Percentiles rank a stretch among this genome's conserved stretches.
Evolutionary conservation across 53 echinoderm and acorn worm species (phyloP).

Genomic region (Zoroaster sp.): DNA sequence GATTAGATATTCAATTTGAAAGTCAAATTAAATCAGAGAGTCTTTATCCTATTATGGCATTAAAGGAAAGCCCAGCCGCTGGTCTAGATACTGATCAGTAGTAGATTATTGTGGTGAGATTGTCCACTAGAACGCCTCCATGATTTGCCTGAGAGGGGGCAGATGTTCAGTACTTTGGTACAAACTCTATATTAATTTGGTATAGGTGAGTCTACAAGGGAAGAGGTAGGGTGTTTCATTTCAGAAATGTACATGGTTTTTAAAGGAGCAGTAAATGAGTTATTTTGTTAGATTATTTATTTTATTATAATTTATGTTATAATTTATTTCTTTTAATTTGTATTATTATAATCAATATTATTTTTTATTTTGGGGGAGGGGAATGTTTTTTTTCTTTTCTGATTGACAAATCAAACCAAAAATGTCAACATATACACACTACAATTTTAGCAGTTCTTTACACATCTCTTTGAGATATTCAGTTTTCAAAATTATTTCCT

Average conservation of each 20-base stretch:
- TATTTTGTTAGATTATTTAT: no score
- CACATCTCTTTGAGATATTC: no score
- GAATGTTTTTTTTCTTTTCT: no score
- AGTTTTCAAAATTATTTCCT: no score
- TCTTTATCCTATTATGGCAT: constrained; percentile 36
- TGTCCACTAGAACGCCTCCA: neutral
- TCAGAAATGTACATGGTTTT: neutral
- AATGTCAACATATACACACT: no score
- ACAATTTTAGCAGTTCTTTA: no score
- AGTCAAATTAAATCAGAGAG: constrained; percentile 45
- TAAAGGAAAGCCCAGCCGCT: neutral
- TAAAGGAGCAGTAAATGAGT: no score
- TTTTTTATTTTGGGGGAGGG: no score
- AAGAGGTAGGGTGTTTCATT: neutral
- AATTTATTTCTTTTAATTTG: no score
- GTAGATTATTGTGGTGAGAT: constrained; percentile 1
- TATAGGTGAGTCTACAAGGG: neutral
- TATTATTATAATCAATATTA: no score
- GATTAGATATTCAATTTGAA: constrained; percentile 51
- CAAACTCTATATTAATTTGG: constrained; percentile 13
- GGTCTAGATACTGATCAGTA: constrained; percentile 27
- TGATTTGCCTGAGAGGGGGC: constrained; percentile 13
- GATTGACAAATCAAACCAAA: no score
- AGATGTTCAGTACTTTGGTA: constrained; percentile 19
- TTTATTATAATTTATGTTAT: no score